These are phyloP conservation scores for Alosa sapidissima DNA, from an alignment of 2,797 vertebrate species.

Conservation along the genomic window DNA sequence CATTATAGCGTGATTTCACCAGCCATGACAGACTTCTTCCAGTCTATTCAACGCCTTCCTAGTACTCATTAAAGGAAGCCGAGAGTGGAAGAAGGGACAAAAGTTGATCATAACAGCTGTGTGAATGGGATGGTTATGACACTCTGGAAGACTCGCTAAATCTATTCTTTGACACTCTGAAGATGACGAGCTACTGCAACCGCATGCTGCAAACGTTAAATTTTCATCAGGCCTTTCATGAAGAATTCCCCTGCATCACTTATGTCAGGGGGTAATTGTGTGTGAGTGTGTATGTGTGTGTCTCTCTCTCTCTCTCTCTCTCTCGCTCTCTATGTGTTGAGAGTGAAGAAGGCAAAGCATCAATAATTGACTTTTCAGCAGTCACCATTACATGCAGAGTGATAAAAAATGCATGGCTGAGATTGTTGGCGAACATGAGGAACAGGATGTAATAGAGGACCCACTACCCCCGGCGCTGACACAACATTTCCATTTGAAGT, in stretches of 20 bases:
- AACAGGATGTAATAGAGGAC: constrained; percentile 30
- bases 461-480: constrained; percentile 23
- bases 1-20: background rate
- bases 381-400: constrained; percentile 26
- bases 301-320: background rate
- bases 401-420: constrained; percentile 42
- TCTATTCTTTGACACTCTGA: background rate
- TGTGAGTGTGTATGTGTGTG: background rate
- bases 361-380: constrained; percentile 50
- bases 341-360: constrained; percentile 24
- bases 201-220: constrained; percentile 31
- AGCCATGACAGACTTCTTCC: background rate
- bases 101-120: background rate
- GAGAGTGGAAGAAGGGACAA: background rate
- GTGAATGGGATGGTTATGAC: background rate
- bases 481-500: constrained; percentile 39
- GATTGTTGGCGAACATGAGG: constrained; percentile 38
- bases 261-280: constrained; percentile 30
- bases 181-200: constrained; percentile 2
- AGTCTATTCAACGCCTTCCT: background rate
- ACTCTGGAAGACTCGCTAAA: background rate
- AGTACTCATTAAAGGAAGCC: background rate
- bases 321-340: background rate
- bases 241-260: constrained; percentile 32
- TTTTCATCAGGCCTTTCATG: constrained; percentile 35